Evolutionary conservation across 64 coral and sea anemone genomes (phyloP), one percentile per base, ranked within the genome.

Genomic region (Acropora yongei): DNA sequence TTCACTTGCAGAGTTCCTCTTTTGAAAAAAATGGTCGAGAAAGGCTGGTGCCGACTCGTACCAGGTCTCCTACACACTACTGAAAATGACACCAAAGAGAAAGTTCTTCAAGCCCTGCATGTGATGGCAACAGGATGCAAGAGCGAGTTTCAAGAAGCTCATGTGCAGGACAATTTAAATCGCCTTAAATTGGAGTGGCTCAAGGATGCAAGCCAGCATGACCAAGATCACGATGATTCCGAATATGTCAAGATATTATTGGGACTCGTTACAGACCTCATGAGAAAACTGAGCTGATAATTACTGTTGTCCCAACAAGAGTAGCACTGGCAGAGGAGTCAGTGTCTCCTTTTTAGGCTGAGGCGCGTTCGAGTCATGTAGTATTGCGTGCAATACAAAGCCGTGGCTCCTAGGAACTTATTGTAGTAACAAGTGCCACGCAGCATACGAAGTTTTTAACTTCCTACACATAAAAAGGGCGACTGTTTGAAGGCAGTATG

Each of bases 11-110:
- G 97, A 78, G 91, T 95, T 1, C 97, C 97, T 66, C 89, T 99
- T 7, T 76, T 99, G 20, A 93, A 99, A 90, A 92, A 74, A 4
- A 96, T 99, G 91, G 91, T 93, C 17, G 76, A 91, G 6, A 91
- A 96, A 76, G 97, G 97, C 41, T 99, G 93, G 97, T 99, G 97
- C 47, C 67, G 80, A 65, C 74, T 93, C 8, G 61, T 95, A 44
- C 84, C 91, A 78, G 72, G 81, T 58, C 84, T 99, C 13, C 43
- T 96, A 17, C 88, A 69, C 49, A 99, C 88, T 41, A 91, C 68
- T 43, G 97, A 99, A 41, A 99, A 93, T 68, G 97, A 99, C 44
- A 92, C 92, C 2, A 96, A 91, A 73, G 97, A 99, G 58, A 99
- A 99, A 78, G 91, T 96, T 17, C 57, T 99, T 47, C 94, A 96